Conservation (phyloP, 2,888 invertebrate species). For the Nymphalis urticae region DNA sequence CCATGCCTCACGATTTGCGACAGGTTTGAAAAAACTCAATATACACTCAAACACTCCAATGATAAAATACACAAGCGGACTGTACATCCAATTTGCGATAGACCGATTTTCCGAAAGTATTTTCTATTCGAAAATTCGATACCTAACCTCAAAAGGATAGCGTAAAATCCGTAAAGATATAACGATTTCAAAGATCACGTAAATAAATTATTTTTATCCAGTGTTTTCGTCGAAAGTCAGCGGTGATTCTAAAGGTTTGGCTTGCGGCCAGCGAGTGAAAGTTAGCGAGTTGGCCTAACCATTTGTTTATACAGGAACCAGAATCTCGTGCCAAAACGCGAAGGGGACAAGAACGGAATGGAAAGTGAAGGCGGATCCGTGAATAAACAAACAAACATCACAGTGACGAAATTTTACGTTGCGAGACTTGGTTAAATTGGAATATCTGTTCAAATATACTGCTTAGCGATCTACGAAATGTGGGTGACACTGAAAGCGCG, state of each 20-base stretch:
- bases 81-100: slow-evolving; percentile 41
- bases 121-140: slow-evolving; percentile 28
- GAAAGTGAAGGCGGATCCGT: slow-evolving; percentile 60
- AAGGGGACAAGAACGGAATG: slow-evolving; percentile 53
- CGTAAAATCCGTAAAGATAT: slow-evolving; percentile 37
- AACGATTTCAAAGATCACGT: slow-evolving; percentile 52
- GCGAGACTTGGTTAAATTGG: slow-evolving; percentile 44
- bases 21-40: slow-evolving; percentile 31
- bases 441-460: slow-evolving; percentile 43
- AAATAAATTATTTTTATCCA: slow-evolving; percentile 69
- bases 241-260: slow-evolving; percentile 53
- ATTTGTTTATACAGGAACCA: slow-evolving; percentile 67
- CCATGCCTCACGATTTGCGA: slow-evolving; percentile 14
- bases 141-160: slow-evolving; percentile 22
- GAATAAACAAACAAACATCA: slow-evolving; percentile 63
- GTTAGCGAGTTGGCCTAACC: slow-evolving; percentile 73
- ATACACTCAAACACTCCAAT: slow-evolving; percentile 34
- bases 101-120: slow-evolving; percentile 39
- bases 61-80: slow-evolving; percentile 40
- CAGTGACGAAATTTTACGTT: slow-evolving; percentile 52
- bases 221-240: slow-evolving; percentile 65
- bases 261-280: slow-evolving; percentile 72
- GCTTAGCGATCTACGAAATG: slow-evolving; percentile 42
- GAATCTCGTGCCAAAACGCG: slow-evolving; percentile 59
- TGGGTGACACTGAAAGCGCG: slow-evolving; percentile 26